These are phyloP conservation scores for Diaprepes abbreviatus DNA, from an alignment of 2,888 invertebrate species.

Conservation along the genomic window DNA sequence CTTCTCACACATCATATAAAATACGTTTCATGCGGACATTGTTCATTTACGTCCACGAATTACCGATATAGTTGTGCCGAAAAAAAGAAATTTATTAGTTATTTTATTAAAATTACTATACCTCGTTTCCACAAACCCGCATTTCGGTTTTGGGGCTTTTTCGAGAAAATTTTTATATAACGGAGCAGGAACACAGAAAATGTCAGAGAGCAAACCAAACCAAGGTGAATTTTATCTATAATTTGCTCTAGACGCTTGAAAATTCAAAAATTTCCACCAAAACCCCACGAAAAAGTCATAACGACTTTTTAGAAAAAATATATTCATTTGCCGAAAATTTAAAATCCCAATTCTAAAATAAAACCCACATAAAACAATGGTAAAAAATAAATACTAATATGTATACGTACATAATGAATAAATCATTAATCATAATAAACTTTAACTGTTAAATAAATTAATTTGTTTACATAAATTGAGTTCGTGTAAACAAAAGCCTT, in stretches of 20 bases:
- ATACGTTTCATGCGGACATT: constrained; percentile 5
- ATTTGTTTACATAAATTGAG: constrained; percentile 24
- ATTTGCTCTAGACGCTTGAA: constrained; percentile 25
- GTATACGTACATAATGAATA: constrained; percentile 31
- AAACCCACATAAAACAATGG: constrained; percentile 35
- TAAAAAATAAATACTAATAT: constrained; percentile 27
- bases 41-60: constrained; percentile 19
- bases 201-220: constrained; percentile 51
- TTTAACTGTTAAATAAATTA: constrained; percentile 29
- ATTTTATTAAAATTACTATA: constrained; percentile 65
- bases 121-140: constrained; percentile 68
- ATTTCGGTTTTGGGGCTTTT: constrained; percentile 71
- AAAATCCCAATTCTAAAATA: neutral
- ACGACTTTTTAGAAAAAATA: neutral
- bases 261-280: constrained; percentile 18
- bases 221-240: constrained; percentile 39
- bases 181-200: constrained; percentile 69
- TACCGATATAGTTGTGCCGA: constrained; percentile 19
- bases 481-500: constrained; percentile 14
- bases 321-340: neutral
- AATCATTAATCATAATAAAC: constrained; percentile 39
- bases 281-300: constrained; percentile 7
- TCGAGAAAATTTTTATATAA: constrained; percentile 74
- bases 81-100: constrained; percentile 63
- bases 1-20: constrained; percentile 28